These are phyloP conservation scores for Tetragonula clypearis DNA, from an alignment of 1,140 invertebrate species.

Conservation along the genomic window DNA sequence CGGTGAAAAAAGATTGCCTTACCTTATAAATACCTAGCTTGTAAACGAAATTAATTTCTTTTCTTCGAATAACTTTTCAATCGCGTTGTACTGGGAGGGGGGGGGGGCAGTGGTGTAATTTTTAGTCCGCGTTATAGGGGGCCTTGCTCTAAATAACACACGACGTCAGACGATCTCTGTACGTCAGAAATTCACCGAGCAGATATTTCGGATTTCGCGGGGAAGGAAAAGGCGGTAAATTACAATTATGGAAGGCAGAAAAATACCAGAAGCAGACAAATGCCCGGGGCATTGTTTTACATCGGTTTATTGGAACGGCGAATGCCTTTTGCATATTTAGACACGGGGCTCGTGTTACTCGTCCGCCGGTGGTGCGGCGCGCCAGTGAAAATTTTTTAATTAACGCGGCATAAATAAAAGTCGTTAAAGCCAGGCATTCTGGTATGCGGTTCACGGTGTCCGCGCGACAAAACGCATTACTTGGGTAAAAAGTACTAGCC, in stretches of 20 bases:
- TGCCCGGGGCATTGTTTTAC: not conserved
- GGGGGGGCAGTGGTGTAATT: no score
- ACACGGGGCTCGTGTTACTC: not conserved
- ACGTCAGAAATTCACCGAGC: not conserved
- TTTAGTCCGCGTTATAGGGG: no score
- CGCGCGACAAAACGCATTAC: not conserved
- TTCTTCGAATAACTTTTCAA: no score
- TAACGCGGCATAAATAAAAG: conserved; percentile 43
- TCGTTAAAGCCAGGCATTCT: conserved; percentile 5
- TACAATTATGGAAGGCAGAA: not conserved
- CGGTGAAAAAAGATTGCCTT: no score
- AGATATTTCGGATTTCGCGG: not conserved
- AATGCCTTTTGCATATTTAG: conserved; percentile 23
- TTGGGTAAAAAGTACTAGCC: not conserved
- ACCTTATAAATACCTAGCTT: no score
- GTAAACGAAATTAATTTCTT: no score
- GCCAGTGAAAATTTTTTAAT: conserved; percentile 40
- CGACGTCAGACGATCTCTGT: no score
- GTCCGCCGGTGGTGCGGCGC: not conserved
- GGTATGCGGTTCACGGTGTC: conserved; percentile 5
- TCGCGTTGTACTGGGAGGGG: no score
- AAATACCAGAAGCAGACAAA: not conserved
- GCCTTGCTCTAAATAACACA: no score
- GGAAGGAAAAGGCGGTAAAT: not conserved
- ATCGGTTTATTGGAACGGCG: conserved; percentile 10